A percentile compares a stretch with the other conserved stretches of the same genome.
Evolutionary conservation across 2,113 vertebrate species (phyloP).

Genomic region (Narcine bancroftii): DNA sequence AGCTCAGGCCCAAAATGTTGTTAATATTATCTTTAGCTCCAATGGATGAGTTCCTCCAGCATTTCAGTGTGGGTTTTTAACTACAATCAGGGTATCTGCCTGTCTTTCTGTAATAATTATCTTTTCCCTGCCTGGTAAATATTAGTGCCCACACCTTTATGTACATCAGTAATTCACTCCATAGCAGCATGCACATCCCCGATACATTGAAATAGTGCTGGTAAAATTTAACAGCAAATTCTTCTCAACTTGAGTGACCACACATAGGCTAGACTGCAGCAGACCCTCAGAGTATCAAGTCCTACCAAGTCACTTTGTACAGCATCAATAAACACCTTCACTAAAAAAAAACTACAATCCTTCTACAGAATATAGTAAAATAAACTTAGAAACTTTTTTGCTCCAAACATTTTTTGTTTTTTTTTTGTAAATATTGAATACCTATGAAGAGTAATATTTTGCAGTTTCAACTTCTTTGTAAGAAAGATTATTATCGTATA

Average conservation of each 20-base stretch:
- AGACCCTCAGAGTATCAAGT: neutral
- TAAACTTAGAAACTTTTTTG: constrained; percentile 6
- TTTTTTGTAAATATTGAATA: constrained; percentile 23
- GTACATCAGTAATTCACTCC: neutral
- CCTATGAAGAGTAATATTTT: constrained; percentile 26
- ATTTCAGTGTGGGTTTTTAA: no score
- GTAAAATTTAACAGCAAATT: neutral
- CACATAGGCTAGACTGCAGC: neutral
- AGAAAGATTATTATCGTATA: constrained; percentile 25
- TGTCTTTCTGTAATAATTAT: no score
- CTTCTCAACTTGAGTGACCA: neutral
- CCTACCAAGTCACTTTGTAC: neutral
- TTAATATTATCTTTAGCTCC: no score
- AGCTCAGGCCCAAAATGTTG: no score
- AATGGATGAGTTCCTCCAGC: no score
- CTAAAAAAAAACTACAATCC: constrained; percentile 25
- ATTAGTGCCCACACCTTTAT: neutral
- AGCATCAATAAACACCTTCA: constrained; percentile 18
- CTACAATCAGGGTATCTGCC: no score
- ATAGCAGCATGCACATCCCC: neutral
- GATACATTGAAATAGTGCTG: neutral
- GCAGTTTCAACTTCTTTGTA: neutral
- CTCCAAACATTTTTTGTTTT: neutral
- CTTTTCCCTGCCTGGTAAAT: neutral
- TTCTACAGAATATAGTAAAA: constrained; percentile 26